phyloP scores from a whole-genome alignment of 2,888 invertebrate genomes.

The Ornithoptera priamus region DNA sequence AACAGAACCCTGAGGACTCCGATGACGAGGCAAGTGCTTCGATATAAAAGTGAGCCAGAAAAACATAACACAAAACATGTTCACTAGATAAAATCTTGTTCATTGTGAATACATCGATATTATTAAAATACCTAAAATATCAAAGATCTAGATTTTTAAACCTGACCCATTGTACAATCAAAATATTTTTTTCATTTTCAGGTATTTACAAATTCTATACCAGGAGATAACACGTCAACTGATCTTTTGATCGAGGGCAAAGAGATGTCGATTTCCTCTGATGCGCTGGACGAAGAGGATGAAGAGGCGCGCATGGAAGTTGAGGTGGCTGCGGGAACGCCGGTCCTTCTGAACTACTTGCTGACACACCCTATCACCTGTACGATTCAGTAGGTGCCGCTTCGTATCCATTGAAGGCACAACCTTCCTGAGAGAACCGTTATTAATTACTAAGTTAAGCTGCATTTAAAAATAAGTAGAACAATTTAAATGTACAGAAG shows the following conservation, averaged over 20 bases:
- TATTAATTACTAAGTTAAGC: no score
- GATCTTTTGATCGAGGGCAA: constrained; percentile 54
- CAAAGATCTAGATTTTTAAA: no score
- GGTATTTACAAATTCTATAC: constrained; percentile 62
- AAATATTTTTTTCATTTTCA: constrained; percentile 34
- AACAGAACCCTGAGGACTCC: constrained; percentile 42
- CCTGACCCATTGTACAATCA: no score
- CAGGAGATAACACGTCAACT: constrained; percentile 62
- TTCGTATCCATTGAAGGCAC: no score
- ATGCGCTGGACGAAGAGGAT: constrained; percentile 40
- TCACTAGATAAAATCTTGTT: no score
- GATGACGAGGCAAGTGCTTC: constrained; percentile 48
- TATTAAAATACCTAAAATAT: no score
- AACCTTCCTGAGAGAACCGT: no score
- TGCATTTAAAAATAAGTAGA: no score
- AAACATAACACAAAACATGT: no score
- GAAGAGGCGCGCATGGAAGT: constrained; percentile 51
- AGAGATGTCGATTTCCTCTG: constrained; percentile 55
- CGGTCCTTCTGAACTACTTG: constrained; percentile 65
- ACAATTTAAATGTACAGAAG: no score
- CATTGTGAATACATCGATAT: no score
- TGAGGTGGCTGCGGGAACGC: constrained; percentile 72
- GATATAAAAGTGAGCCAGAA: no score
- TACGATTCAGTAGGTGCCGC: constrained; percentile 38
- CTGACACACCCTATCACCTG: constrained; percentile 71